These are phyloP conservation scores for Myripristis murdjan DNA, from an alignment of 2,797 vertebrate genomes.

Conservation along the genomic window DNA sequence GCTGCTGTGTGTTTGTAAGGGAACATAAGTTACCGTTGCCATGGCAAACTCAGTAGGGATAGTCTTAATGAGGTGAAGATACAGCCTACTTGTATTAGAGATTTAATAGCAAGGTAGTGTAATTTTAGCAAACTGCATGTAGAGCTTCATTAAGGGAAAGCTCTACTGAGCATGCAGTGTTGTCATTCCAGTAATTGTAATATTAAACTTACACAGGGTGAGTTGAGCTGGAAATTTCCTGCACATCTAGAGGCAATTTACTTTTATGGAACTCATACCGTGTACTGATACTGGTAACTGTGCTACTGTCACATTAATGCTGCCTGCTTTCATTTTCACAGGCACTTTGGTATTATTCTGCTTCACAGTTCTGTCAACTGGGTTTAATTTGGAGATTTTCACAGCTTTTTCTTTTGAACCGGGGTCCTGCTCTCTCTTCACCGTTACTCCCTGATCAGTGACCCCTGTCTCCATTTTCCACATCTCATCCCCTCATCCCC, in stretches of 20 bases:
- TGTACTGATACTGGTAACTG: background rate
- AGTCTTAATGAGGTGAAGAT: conserved; percentile 54
- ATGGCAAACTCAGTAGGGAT: conserved; percentile 44
- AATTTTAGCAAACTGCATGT: conserved; percentile 30
- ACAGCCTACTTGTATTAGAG: conserved; percentile 11
- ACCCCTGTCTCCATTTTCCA: conserved; percentile 40
- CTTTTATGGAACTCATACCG: conserved; percentile 17
- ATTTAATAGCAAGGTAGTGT: conserved; percentile 43
- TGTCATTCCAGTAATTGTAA: conserved; percentile 39
- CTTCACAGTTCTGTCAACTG: background rate
- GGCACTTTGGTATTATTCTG: background rate
- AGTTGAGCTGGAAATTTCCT: conserved; percentile 26
- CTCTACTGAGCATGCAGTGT: conserved; percentile 25
- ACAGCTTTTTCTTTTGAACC: background rate
- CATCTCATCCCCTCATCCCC: conserved; percentile 34
- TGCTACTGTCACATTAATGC: conserved; percentile 25
- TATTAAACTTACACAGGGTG: conserved; percentile 25
- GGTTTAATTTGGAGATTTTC: conserved; percentile 8
- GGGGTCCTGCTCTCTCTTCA: conserved; percentile 9
- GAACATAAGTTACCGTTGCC: conserved; percentile 35
- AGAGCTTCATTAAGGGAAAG: conserved; percentile 57
- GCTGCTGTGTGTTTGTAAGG: conserved; percentile 15
- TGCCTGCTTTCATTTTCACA: conserved; percentile 6
- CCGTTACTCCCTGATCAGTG: conserved; percentile 45
- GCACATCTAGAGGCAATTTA: conserved; percentile 29